phyloP scores from a whole-genome alignment of 2,797 vertebrate species.

The Trachurus trachurus region DNA sequence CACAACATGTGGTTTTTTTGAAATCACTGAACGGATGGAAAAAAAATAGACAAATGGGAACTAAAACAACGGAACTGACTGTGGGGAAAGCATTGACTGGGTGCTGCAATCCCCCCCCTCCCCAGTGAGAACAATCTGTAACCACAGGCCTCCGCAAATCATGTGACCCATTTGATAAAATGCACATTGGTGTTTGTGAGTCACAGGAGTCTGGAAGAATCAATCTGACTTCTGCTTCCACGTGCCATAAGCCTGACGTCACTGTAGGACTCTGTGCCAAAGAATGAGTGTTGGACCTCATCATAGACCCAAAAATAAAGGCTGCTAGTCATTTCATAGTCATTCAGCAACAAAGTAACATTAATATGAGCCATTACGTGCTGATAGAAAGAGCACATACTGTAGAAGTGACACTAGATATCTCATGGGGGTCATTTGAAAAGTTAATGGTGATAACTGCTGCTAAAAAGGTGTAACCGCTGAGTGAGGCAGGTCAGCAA shows the following conservation, averaged over 20 bases:
- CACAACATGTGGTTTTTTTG: slow-evolving; percentile 49
- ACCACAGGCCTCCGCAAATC: slow-evolving; percentile 3
- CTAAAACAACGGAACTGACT: slow-evolving; percentile 53
- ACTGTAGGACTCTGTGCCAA: slow-evolving; percentile 16
- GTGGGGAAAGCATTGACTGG: slow-evolving; percentile 45
- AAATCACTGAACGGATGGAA: slow-evolving; percentile 43
- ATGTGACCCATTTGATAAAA: slow-evolving; percentile 42
- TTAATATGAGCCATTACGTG: neutral
- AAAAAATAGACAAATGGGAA: slow-evolving; percentile 46
- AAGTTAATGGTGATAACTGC: too few species aligned
- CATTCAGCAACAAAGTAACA: slow-evolving; percentile 6
- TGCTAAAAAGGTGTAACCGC: neutral
- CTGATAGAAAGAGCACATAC: neutral
- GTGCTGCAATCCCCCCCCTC: slow-evolving; percentile 33
- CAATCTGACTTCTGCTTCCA: slow-evolving; percentile 34
- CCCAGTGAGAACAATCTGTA: slow-evolving; percentile 39
- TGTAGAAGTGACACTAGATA: slow-evolving; percentile 10
- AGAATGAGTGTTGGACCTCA: slow-evolving; percentile 16
- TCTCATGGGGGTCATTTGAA: neutral
- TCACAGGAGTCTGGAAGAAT: slow-evolving; percentile 40
- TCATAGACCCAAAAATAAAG: slow-evolving; percentile 22
- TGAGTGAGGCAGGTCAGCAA: slow-evolving; percentile 2
- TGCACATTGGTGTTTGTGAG: slow-evolving; percentile 36
- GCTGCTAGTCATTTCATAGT: neutral
- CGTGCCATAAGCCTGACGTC: slow-evolving; percentile 45